phyloP scores from a whole-genome alignment of 2,113 vertebrate genomes.

The Oryzias woworae region DNA sequence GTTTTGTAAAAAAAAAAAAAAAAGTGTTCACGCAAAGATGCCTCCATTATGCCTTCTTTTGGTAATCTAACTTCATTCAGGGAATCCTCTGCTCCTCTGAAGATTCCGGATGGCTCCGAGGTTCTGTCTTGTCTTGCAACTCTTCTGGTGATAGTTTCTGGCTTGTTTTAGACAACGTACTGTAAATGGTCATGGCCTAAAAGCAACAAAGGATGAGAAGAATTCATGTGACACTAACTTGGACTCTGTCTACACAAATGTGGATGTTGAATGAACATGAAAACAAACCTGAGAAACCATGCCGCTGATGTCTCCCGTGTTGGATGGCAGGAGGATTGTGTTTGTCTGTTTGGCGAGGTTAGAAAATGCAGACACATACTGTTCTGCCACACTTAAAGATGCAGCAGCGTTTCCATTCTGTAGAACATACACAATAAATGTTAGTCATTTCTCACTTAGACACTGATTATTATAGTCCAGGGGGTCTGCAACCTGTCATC shows the following conservation, averaged over 20 bases:
- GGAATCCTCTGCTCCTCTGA: constrained; percentile 25
- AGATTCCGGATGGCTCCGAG: not conserved
- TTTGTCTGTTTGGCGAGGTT: constrained; percentile 94
- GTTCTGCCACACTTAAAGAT: constrained; percentile 90
- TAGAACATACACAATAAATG: not conserved
- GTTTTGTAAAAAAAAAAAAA: not conserved
- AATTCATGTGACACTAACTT: not conserved
- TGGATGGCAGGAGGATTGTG: constrained; percentile 90
- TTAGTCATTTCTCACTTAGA: too few relatives aligned
- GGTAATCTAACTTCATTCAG: constrained; percentile 29
- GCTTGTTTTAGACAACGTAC: constrained; percentile 55
- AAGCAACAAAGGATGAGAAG: not conserved
- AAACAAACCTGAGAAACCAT: constrained; percentile 93
- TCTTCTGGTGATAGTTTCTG: not conserved
- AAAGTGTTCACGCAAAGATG: not conserved
- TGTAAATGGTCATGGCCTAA: constrained; percentile 78
- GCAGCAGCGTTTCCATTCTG: constrained; percentile 90
- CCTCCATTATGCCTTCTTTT: constrained; percentile 5
- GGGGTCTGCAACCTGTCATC: too few relatives aligned
- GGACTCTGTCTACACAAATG: not conserved
- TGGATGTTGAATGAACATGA: not conserved
- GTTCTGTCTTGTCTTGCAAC: constrained; percentile 6
- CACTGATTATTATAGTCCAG: too few relatives aligned
- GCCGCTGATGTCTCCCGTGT: constrained; percentile 83
- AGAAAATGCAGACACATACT: constrained; percentile 92